phyloP scores from a whole-genome alignment of 1,140 invertebrate species.

The Hetaerina americana region DNA sequence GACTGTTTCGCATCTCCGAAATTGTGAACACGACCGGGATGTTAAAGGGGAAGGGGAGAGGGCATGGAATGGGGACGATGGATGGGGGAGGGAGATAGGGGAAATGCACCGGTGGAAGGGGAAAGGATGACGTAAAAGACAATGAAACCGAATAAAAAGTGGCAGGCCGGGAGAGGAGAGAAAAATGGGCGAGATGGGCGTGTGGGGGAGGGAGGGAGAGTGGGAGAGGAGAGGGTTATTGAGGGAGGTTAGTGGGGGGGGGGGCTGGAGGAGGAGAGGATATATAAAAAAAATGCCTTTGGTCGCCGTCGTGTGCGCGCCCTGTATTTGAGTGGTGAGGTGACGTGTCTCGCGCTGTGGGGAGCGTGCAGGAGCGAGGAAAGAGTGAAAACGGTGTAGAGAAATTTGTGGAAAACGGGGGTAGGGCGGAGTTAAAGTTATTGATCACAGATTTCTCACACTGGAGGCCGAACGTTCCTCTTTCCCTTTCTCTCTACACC shows the following conservation, averaged over 20 bases:
- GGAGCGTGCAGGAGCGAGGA: not conserved
- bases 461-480: not conserved
- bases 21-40: not conserved
- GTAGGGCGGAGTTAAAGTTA: not conserved
- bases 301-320: not conserved
- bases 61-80: not conserved
- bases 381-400: not conserved
- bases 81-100: not conserved
- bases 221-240: not conserved
- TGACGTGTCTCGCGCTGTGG: not conserved
- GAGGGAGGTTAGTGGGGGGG: not conserved
- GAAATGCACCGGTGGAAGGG: too few relatives aligned
- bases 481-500: not conserved
- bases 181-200: not conserved
- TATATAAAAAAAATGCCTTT: too few relatives aligned
- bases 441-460: not conserved
- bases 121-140: too few relatives aligned
- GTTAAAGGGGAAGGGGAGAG: not conserved
- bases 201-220: not conserved
- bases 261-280: not conserved
- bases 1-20: not conserved
- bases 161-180: not conserved
- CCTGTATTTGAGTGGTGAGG: not conserved
- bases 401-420: not conserved
- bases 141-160: not conserved